Conservation (phyloP, 2,797 vertebrate species). For the Phoxinus dragarum region DNA sequence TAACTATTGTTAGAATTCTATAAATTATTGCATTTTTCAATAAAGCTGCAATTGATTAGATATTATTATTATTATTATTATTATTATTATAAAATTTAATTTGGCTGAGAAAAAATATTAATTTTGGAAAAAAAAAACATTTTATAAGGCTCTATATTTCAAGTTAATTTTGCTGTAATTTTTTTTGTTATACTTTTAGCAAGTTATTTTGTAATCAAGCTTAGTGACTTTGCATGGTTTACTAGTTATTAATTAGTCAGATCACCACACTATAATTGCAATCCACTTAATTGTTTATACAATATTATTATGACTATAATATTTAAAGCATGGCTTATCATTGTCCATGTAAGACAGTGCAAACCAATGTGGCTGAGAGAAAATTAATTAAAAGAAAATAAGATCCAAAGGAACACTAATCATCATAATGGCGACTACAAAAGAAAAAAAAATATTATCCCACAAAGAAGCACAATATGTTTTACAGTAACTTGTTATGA, state of each 20-base stretch:
- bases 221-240: neutral
- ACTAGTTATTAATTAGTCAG: neutral
- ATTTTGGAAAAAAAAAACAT: neutral
- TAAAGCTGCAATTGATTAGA: neutral
- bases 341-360: neutral
- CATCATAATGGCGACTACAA: neutral
- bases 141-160: neutral
- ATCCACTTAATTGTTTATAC: neutral
- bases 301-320: neutral
- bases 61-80: neutral
- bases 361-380: neutral
- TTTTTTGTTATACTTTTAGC: neutral
- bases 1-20: neutral
- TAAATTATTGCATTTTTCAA: rapidly evolving
- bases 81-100: too few species aligned
- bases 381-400: constrained; percentile 23
- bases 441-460: neutral
- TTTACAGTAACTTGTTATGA: neutral
- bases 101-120: rapidly evolving
- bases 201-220: too few species aligned
- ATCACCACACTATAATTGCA: neutral
- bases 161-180: neutral
- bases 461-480: neutral
- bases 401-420: neutral
- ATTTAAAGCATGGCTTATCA: neutral